A percentile compares a stretch with the other conserved stretches of the same genome.
Evolutionary conservation across 2,797 vertebrate species (phyloP).

Genomic region (Simalia tracyae): DNA sequence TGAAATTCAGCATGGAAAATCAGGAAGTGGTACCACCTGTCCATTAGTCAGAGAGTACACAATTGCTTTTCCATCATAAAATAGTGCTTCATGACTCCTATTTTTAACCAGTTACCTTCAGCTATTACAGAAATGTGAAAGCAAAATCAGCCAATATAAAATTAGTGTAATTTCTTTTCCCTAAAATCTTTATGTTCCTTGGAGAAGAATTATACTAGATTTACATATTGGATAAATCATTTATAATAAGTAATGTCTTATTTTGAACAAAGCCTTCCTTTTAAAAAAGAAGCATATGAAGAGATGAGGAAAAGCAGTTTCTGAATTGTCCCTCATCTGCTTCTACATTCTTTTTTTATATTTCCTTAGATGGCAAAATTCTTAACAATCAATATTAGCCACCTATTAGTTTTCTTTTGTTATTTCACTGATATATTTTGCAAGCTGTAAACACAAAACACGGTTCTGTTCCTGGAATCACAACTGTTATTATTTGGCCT

Average conservation of each 20-base stretch:
- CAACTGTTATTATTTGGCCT: neutral
- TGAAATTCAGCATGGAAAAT: conserved; percentile 43
- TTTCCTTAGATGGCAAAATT: neutral
- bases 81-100: conserved; percentile 34
- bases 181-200: accelerated
- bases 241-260: neutral
- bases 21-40: neutral
- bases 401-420: neutral
- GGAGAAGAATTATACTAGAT: neutral
- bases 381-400: neutral
- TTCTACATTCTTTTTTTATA: neutral
- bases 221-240: neutral
- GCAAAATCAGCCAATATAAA: neutral
- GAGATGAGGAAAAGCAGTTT: neutral
- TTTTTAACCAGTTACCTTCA: neutral
- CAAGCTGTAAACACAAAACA: neutral
- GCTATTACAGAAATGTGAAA: neutral
- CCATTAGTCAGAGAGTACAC: conserved; percentile 9
- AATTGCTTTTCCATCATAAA: conserved; percentile 19
- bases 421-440: neutral
- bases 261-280: neutral
- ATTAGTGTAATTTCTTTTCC: neutral
- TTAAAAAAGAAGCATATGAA: neutral
- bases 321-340: no score
- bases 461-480: neutral